Conservation (phyloP, 2,888 invertebrate species). For the Calameuta pallipes region DNA sequence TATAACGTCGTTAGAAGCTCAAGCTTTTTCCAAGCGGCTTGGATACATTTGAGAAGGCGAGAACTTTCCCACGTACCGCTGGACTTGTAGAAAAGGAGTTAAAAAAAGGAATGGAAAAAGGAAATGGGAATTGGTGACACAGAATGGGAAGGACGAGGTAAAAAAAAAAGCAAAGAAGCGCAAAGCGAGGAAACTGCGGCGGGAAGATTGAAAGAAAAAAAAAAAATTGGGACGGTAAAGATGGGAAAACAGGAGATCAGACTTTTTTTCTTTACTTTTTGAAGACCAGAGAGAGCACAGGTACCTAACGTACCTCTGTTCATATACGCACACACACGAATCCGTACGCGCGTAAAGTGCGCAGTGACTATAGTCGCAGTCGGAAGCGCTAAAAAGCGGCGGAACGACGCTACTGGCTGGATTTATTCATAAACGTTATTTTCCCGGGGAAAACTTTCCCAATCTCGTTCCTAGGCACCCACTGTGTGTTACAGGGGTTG, state of each 20-base stretch:
- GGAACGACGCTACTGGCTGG: slow-evolving; percentile 13
- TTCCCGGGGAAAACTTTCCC: slow-evolving; percentile 49
- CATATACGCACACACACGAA: neutral
- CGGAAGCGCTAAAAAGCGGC: neutral
- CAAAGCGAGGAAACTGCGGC: neutral
- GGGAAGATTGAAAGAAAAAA: neutral
- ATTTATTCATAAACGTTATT: slow-evolving; percentile 56
- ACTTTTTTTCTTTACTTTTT: neutral
- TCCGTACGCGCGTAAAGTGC: neutral
- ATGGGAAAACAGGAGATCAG: neutral
- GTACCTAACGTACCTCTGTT: neutral
- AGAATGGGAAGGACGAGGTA: neutral
- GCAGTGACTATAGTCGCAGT: neutral
- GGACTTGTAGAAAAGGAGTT: neutral
- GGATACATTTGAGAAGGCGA: neutral
- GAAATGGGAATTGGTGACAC: neutral
- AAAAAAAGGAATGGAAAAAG: neutral
- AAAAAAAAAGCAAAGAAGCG: neutral
- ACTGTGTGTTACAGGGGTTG: slow-evolving; percentile 13
- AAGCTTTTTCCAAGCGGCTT: neutral
- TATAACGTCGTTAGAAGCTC: neutral
- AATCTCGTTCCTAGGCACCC: slow-evolving; percentile 42
- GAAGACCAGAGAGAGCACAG: neutral
- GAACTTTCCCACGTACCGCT: neutral
- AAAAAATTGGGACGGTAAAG: neutral